Evolutionary conservation across 2,113 vertebrate species (phyloP).

Genomic region (Cryptoleucopteryx plumbea): DNA sequence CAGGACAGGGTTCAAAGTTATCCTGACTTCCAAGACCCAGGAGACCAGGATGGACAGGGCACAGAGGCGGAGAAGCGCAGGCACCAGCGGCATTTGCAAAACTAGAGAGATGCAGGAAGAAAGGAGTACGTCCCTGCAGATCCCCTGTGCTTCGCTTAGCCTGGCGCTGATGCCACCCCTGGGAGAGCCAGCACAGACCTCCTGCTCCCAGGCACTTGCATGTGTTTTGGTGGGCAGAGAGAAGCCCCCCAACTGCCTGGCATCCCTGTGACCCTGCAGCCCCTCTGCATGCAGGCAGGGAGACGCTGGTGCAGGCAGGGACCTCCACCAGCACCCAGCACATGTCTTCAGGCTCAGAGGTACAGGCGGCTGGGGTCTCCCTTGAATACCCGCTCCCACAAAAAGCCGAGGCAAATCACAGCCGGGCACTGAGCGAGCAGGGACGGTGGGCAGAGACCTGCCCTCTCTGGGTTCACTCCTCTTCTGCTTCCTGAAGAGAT

Average conservation of each 20-base stretch:
- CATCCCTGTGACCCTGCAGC: neutral
- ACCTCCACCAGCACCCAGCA: neutral
- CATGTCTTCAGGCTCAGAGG: rapidly evolving
- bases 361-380: neutral
- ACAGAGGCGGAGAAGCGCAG: rapidly evolving
- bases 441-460: neutral
- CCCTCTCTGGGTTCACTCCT: too few relatives aligned
- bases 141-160: neutral
- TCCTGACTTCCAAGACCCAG: neutral
- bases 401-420: neutral
- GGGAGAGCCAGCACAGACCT: neutral
- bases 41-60: neutral
- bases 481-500: neutral
- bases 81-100: neutral
- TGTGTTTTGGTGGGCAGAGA: neutral
- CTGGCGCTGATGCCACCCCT: rapidly evolving
- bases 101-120: rapidly evolving
- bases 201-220: neutral
- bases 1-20: neutral
- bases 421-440: neutral
- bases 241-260: neutral
- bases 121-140: rapidly evolving
- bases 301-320: neutral
- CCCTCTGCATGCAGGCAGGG: neutral
- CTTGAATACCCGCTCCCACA: neutral